A percentile compares a stretch with the other conserved stretches of the same genome.
phyloP scores from a whole-genome alignment of 2,888 invertebrate species.

The Argyra leucocephala region DNA sequence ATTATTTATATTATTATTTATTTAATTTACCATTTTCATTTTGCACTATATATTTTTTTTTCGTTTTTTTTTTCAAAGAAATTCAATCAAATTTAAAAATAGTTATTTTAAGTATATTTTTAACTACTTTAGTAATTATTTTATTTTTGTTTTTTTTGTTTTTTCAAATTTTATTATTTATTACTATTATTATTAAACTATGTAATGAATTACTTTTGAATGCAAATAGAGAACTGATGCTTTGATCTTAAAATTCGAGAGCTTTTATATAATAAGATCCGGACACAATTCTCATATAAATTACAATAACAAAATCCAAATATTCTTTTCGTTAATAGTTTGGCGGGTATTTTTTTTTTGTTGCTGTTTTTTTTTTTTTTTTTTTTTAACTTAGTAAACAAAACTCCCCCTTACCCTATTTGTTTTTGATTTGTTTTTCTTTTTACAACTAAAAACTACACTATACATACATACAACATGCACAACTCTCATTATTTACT shows the following conservation, averaged over 20 bases:
- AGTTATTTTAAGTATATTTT: too few species aligned
- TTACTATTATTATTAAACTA: background rate
- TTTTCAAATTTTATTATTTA: background rate
- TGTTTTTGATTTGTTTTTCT: background rate
- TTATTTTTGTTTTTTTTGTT: background rate
- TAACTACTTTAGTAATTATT: background rate
- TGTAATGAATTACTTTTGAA: conserved; percentile 4
- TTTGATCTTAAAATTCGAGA: background rate
- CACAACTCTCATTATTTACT: too few species aligned
- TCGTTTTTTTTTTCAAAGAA: too few species aligned
- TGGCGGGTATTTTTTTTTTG: background rate
- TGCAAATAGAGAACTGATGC: conserved; percentile 10
- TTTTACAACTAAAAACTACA: background rate
- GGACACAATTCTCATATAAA: background rate
- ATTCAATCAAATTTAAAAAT: too few species aligned
- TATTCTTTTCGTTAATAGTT: background rate
- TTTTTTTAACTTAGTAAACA: background rate
- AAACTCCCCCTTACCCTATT: background rate
- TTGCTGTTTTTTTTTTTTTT: background rate
- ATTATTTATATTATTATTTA: background rate
- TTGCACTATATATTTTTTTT: too few species aligned
- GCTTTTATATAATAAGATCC: conserved; percentile 10
- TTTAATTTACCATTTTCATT: too few species aligned
- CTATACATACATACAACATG: too few species aligned
- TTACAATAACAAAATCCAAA: background rate